Base-by-base conservation (phyloP, 2,888 invertebrate genomes). In the Drosophila multiciliata region DNA sequence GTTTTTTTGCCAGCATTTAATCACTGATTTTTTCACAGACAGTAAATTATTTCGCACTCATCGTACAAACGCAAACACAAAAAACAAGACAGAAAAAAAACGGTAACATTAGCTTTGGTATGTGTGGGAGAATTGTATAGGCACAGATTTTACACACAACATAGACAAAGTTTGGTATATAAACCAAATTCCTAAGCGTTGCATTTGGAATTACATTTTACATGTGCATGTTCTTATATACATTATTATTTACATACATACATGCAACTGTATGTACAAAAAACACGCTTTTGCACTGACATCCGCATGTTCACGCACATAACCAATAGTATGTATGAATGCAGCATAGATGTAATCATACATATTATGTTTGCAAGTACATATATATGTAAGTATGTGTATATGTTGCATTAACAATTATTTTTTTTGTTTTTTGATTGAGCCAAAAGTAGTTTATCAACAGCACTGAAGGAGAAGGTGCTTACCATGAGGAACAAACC, bases 401-500 rank as follows among this genome's bases (percentile, higher is more conserved):
- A 50, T 69, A 75, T 75, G 63, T 68, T 80, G 58, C 72, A 66
- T 59, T 69, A 69, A 79, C 69, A 61, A 66, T 54, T 32, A 50
- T 40, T 57, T 48, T 50, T 29, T 40, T 33, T 32, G 1, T 20
- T 45, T 65, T 64, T 64, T 59, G n/a, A 58, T 68, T 66, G 32
- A 72, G 66, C 58, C 35, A 75, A 69, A 75, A 73, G 75, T 66
- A 78, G 79, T 78, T 70, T 75, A 79, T 78, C 79, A 70, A 79
- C 75, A 79, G 52, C 71, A 75, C 64, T 80, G 71, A 74, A 83
- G 84, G 82, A 83, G 82, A 86, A 84, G 84, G 87, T 89, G 85
- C 89, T 89, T 85, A 88, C 85, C 85, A 77, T 83, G 75, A 87
- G 85, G 85, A 85, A 85, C 85, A 86, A 81, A 83, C 68, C 78